These are phyloP conservation scores for Eucriotettix oculatus DNA, from an alignment of 2,888 invertebrate genomes.

Conservation along the genomic window DNA sequence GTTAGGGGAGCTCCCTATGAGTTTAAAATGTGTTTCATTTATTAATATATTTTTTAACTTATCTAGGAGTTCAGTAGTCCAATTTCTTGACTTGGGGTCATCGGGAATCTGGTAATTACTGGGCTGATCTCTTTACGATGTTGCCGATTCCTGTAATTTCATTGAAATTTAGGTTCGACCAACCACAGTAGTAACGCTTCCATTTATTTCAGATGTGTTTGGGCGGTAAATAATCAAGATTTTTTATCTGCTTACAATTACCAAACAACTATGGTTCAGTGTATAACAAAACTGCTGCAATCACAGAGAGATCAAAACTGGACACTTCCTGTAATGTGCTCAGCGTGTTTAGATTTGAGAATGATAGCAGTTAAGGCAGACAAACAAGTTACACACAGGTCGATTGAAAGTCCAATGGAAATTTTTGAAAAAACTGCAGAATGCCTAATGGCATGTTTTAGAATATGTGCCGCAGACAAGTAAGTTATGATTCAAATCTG, in stretches of 20 bases:
- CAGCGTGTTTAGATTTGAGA: conserved; percentile 74
- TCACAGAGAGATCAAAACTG: conserved; percentile 89
- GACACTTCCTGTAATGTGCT: conserved; percentile 87
- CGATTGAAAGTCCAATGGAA: conserved; percentile 30
- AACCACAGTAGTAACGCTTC: neutral
- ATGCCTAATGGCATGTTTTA: conserved; percentile 78
- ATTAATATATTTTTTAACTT: too few relatives aligned
- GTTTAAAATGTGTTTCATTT: too few relatives aligned
- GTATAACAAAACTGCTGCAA: conserved; percentile 68
- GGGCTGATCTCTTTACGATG: too few relatives aligned
- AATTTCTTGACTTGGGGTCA: too few relatives aligned
- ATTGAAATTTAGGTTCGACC: too few relatives aligned
- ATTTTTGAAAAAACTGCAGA: conserved; percentile 87
- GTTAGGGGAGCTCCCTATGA: too few relatives aligned
- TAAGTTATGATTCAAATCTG: conserved; percentile 18
- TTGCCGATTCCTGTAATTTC: too few relatives aligned
- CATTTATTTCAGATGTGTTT: conserved; percentile 29
- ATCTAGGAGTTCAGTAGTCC: too few relatives aligned
- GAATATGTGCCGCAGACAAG: conserved; percentile 90
- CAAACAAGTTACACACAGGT: conserved; percentile 25
- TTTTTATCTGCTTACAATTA: conserved; percentile 50
- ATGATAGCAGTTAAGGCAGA: conserved; percentile 71
- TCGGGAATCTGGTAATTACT: too few relatives aligned
- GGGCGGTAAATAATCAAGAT: conserved; percentile 30
- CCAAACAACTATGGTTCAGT: conserved; percentile 61